Conservation (phyloP, 2,888 invertebrate species). For the Timandra comae region DNA sequence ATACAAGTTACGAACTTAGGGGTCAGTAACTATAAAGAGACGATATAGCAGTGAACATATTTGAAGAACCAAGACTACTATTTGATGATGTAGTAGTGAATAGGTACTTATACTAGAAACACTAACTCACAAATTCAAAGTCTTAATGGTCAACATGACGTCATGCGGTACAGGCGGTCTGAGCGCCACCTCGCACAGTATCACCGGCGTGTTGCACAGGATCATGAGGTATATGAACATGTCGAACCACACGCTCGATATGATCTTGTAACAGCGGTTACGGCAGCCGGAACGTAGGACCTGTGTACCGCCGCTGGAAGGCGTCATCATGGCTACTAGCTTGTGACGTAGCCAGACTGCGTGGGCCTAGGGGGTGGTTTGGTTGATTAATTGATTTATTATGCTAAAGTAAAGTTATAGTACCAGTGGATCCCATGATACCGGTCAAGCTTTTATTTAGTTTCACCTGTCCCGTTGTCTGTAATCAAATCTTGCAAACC, state of each 20-base stretch:
- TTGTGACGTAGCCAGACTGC: slow-evolving; percentile 64
- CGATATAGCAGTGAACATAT: no score
- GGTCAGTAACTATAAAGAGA: no score
- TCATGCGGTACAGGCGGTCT: slow-evolving; percentile 26
- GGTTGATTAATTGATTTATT: no score
- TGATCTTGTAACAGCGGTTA: slow-evolving; percentile 47
- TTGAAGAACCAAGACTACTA: no score
- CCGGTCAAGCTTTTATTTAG: no score
- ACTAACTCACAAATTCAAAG: slow-evolving; percentile 54
- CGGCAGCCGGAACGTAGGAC: slow-evolving; percentile 51
- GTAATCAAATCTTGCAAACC: no score
- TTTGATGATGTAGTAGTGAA: no score
- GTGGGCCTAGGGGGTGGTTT: slow-evolving; percentile 39
- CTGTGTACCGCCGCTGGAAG: slow-evolving; percentile 42
- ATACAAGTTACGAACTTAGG: no score
- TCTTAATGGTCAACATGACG: slow-evolving; percentile 41
- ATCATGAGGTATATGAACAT: slow-evolving; percentile 58
- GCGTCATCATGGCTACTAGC: slow-evolving; percentile 53
- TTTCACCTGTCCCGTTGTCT: no score
- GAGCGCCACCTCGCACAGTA: slow-evolving; percentile 53
- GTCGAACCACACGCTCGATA: slow-evolving; percentile 63
- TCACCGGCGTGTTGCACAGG: slow-evolving; percentile 60
- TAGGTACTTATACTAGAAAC: no score
- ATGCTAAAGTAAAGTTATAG: slow-evolving; percentile 3
- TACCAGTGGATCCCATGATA: no score